Evolutionary conservation across 2,113 vertebrate species (phyloP).

Genomic region (Monopterus albus): DNA sequence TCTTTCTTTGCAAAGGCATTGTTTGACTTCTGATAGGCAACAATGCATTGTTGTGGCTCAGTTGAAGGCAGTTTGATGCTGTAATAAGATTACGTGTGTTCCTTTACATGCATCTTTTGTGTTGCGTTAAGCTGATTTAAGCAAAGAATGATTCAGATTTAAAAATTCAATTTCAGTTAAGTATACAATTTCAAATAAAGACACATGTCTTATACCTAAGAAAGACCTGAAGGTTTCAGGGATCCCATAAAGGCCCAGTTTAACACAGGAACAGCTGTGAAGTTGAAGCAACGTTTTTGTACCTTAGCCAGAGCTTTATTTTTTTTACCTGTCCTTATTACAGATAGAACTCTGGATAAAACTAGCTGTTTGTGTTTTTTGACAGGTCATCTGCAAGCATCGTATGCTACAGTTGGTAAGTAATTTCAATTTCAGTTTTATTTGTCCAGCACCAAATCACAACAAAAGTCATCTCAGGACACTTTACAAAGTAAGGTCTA

Average conservation of each 20-base stretch:
- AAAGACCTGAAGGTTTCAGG: too few species aligned
- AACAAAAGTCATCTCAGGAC: too few species aligned
- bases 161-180: not conserved
- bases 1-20: slow-evolving; percentile 42
- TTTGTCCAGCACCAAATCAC: too few species aligned
- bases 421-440: too few species aligned
- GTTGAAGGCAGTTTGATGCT: slow-evolving; percentile 30
- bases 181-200: not conserved
- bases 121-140: slow-evolving; percentile 18
- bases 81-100: slow-evolving; percentile 38
- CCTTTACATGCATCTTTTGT: not conserved
- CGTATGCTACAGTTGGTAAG: slow-evolving; percentile 19
- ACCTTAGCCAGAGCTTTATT: too few species aligned
- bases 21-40: slow-evolving; percentile 56
- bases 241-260: too few species aligned
- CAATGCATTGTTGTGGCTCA: slow-evolving; percentile 46
- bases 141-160: not conserved
- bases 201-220: not conserved
- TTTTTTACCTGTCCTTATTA: too few species aligned
- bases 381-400: slow-evolving; percentile 35
- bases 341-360: too few species aligned
- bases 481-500: too few species aligned
- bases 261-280: too few species aligned
- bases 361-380: too few species aligned
- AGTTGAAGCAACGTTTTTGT: too few species aligned